Evolutionary conservation across 2,888 invertebrate species (phyloP).

Genomic region (Himalopsyche tibetana): DNA sequence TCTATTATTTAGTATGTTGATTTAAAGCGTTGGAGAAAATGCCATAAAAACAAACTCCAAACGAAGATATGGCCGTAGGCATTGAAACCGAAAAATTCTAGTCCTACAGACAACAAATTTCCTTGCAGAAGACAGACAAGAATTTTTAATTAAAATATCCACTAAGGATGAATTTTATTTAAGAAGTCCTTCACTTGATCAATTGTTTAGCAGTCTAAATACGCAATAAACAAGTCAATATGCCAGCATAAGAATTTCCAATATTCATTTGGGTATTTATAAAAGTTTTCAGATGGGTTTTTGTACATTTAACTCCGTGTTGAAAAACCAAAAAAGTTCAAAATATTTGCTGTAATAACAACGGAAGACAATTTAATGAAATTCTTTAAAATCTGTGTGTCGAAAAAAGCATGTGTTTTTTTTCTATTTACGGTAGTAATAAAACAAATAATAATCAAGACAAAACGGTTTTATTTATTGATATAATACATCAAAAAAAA

Average conservation of each 20-base stretch:
- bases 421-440: neutral
- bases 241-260: constrained; percentile 54
- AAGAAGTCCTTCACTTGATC: constrained; percentile 43
- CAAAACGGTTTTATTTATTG: too few species aligned
- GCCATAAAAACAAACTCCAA: neutral
- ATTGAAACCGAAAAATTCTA: neutral
- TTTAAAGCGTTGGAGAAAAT: neutral
- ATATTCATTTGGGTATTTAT: constrained; percentile 46
- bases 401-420: neutral
- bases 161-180: constrained; percentile 17
- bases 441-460: too few species aligned
- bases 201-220: constrained; percentile 52
- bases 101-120: neutral
- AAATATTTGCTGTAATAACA: neutral
- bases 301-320: neutral
- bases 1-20: constrained; percentile 13
- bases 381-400: neutral
- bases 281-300: constrained; percentile 28
- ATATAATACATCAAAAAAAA: too few species aligned
- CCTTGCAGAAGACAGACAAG: constrained; percentile 17
- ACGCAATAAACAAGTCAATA: constrained; percentile 56
- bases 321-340: constrained; percentile 6
- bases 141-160: constrained; percentile 57
- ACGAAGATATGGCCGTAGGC: neutral
- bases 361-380: constrained; percentile 19